phyloP scores from a whole-genome alignment of 2,888 invertebrate species.

The Laothoe populi region DNA sequence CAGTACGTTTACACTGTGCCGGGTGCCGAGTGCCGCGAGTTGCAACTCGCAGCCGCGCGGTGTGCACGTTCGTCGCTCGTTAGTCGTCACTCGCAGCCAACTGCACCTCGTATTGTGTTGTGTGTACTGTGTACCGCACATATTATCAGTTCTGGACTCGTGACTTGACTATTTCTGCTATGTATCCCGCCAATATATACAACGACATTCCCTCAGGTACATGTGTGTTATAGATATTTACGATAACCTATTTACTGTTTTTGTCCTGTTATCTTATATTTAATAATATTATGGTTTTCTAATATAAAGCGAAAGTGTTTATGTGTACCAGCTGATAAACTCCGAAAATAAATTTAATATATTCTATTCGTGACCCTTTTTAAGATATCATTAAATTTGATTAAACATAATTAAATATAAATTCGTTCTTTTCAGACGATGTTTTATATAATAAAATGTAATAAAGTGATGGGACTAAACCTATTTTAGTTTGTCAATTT shows the following conservation, averaged over 20 bases:
- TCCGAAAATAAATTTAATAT: too few relatives aligned
- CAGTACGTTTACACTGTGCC: constrained; percentile 57
- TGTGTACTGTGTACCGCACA: constrained; percentile 41
- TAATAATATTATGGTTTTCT: not conserved
- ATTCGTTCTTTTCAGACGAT: too few relatives aligned
- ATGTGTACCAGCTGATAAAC: not conserved
- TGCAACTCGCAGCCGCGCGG: constrained; percentile 42
- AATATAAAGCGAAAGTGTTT: not conserved
- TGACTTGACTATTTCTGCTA: constrained; percentile 50
- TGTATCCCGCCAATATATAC: constrained; percentile 78
- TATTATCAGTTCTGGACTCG: constrained; percentile 48
- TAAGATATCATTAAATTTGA: too few relatives aligned
- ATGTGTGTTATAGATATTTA: constrained; percentile 29
- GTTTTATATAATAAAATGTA: too few relatives aligned
- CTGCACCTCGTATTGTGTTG: constrained; percentile 47
- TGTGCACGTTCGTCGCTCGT: constrained; percentile 40
- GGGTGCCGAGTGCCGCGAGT: not conserved
- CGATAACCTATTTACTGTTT: constrained; percentile 23
- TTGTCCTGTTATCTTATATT: not conserved
- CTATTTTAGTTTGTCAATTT: too few relatives aligned
- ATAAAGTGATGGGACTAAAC: too few relatives aligned
- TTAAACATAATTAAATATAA: too few relatives aligned
- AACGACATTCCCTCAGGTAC: constrained; percentile 72
- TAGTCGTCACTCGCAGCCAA: constrained; percentile 21
- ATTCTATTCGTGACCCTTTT: too few relatives aligned